Evolutionary conservation across 2,888 invertebrate genomes (phyloP).

Genomic region (Crocallis elinguaria): DNA sequence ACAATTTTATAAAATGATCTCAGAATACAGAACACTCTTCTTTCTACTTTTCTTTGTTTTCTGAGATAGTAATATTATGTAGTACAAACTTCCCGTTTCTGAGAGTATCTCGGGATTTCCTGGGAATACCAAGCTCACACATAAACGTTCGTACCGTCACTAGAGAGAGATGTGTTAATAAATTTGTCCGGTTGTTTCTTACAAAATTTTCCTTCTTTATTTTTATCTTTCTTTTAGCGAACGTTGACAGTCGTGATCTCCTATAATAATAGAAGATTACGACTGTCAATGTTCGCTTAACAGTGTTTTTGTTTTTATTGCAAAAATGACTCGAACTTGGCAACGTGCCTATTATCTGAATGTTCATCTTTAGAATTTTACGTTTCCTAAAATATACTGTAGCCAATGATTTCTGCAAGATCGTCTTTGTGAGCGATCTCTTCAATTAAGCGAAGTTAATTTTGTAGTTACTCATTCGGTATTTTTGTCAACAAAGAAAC

Average conservation of each 20-base stretch:
- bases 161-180: no score
- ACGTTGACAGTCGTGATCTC: no score
- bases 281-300: slow-evolving; percentile 23
- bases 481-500: neutral
- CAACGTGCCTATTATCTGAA: slow-evolving; percentile 8
- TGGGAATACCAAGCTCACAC: no score
- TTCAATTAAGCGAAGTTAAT: slow-evolving; percentile 1
- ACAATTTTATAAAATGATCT: no score
- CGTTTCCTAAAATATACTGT: slow-evolving; percentile 13
- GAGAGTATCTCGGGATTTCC: no score
- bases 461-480: slow-evolving; percentile 3
- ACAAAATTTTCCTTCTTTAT: slow-evolving; percentile 4
- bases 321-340: slow-evolving; percentile 13
- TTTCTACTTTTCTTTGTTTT: no score
- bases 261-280: neutral
- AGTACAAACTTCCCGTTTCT: no score
- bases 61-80: no score
- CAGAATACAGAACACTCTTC: no score
- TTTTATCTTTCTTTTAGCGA: no score
- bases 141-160: no score
- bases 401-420: slow-evolving; percentile 17
- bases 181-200: neutral
- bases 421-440: slow-evolving; percentile 14
- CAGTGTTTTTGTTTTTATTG: slow-evolving; percentile 14
- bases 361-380: slow-evolving; percentile 9